phyloP scores from a whole-genome alignment of 2,113 vertebrate genomes.

The Paradoxurus hermaphroditus region DNA sequence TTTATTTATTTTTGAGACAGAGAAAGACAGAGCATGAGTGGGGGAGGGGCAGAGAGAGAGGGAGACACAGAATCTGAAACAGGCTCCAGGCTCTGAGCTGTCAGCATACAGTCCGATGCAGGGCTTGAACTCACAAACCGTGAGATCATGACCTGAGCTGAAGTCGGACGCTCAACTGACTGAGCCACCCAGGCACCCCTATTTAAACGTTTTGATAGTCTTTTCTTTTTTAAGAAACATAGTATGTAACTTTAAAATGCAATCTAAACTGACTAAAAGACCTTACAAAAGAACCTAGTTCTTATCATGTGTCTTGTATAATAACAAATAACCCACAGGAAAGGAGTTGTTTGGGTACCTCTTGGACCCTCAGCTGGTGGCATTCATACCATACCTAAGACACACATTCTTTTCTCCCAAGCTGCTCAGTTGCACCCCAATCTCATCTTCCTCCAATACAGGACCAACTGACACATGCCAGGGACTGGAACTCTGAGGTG shows the following conservation, averaged over 20 bases:
- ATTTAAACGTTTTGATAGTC: neutral
- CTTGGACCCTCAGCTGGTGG: neutral
- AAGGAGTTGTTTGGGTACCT: neutral
- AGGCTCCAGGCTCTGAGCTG: too few relatives aligned
- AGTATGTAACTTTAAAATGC: neutral
- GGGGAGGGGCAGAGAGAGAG: too few relatives aligned
- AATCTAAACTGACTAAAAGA: neutral
- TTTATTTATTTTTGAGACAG: too few relatives aligned
- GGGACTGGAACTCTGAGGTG: neutral
- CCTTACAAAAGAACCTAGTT: neutral
- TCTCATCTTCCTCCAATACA: neutral
- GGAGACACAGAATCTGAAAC: too few relatives aligned
- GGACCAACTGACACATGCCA: neutral
- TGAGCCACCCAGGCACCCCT: too few relatives aligned
- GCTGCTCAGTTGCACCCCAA: neutral
- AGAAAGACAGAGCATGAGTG: too few relatives aligned
- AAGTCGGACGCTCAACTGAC: too few relatives aligned
- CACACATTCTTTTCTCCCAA: neutral
- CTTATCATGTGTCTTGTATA: neutral
- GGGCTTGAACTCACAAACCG: too few relatives aligned
- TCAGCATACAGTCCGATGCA: too few relatives aligned
- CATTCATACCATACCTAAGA: neutral
- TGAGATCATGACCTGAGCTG: too few relatives aligned
- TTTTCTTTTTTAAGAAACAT: neutral
- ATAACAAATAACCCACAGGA: neutral